These are phyloP conservation scores for Thalassoma bifasciatum DNA, from an alignment of 2,113 vertebrate species.

Conservation along the genomic window DNA sequence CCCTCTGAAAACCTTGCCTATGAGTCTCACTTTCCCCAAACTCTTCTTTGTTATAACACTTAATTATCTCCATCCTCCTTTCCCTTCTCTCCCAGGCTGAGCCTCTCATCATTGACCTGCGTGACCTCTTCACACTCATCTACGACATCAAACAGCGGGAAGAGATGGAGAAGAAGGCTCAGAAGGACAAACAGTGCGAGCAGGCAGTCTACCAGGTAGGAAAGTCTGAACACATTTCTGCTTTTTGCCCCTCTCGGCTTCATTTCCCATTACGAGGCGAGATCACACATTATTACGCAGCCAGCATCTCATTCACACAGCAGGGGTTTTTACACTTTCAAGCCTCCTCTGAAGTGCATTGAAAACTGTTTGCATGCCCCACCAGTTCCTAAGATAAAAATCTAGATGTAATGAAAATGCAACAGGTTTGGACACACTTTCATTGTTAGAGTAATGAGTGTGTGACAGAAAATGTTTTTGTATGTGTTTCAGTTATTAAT, in stretches of 20 bases:
- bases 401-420: conserved; percentile 32
- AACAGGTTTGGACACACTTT: conserved; percentile 17
- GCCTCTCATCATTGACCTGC: conserved; percentile 96
- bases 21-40: not conserved
- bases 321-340: conserved; percentile 15
- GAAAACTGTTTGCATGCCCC: conserved; percentile 19
- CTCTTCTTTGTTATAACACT: not conserved
- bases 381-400: conserved; percentile 33
- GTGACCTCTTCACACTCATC: conserved; percentile 98
- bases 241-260: conserved; percentile 8
- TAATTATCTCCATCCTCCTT: not conserved
- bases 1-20: not conserved
- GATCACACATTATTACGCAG: conserved; percentile 36
- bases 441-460: not conserved
- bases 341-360: conserved; percentile 28
- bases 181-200: conserved; percentile 98
- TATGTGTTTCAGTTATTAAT: conserved; percentile 5
- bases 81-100: conserved; percentile 85
- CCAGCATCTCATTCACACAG: conserved; percentile 45
- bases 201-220: conserved; percentile 98
- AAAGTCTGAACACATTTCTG: not conserved
- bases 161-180: conserved; percentile 97
- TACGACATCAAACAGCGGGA: conserved; percentile 98
- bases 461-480: conserved; percentile 17
- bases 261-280: conserved; percentile 39